Evolutionary conservation across 2,797 vertebrate genomes (phyloP), one percentile per base, ranked within the genome.

Genomic region (Dryobates pubescens): DNA sequence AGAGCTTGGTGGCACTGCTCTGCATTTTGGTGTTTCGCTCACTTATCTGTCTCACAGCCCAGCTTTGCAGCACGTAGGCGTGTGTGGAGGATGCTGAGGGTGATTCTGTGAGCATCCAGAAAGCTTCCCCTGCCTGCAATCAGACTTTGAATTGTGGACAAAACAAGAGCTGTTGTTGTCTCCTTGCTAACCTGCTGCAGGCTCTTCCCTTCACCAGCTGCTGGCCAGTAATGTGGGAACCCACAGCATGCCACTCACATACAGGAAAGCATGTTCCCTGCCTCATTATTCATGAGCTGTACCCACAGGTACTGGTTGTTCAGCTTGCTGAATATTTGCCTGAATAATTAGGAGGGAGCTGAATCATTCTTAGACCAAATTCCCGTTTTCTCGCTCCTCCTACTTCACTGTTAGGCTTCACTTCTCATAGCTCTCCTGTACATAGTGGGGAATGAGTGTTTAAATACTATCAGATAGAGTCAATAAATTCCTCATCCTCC

Each of bases 301-400:
- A 47, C 89, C 94, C 89, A 87, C 90, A 94, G 74, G 83, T 83
- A 83, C 91, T 74, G 45, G 67, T 74, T 93, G 69, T 84, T 94
- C 80, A 90, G 72, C 43, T 84, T 71, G 49, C 80, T 88, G 88
- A 76, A 86, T 91, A 91, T 96, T 95, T 94, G 81, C 47, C 87
- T 93, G 95, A 96, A 95, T 87, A 95, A 94, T 71, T 90, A 95
- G 57, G 81, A 93, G 90, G 57, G 17, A 97, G 91, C 89, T 96
- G 96, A 97, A 95, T 96, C 93, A 96, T 94, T 97, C 94, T 92
- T 58, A 71, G 73, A 95, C 62, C 58, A 93, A 94, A 96, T 94
- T 92, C 85, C 3, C 0, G 30, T 80, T 81, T 96, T 79, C 62
- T 80, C 30, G 95, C 91, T 72, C 81, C 85, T 96, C 57, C 75